Conservation (phyloP, 2,113 vertebrate species). For the Panthera leo region DNA sequence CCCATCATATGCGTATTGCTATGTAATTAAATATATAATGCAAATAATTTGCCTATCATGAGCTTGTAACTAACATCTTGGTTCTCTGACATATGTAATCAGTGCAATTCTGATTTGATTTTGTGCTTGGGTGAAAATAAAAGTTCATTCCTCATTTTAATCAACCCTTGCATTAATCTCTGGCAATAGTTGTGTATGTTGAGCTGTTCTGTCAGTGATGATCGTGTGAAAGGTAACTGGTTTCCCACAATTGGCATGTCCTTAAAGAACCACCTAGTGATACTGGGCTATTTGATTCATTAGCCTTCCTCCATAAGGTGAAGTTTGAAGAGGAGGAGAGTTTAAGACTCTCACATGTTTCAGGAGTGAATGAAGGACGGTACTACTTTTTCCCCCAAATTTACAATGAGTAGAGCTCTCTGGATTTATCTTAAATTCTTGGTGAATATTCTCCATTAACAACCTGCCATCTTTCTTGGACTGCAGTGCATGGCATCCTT, state of each 20-base stretch:
- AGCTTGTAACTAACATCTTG: slow-evolving; percentile 26
- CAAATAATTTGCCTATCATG: neutral
- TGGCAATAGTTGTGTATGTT: neutral
- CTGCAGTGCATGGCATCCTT: slow-evolving; percentile 78
- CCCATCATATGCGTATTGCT: neutral
- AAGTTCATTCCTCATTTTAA: slow-evolving; percentile 58
- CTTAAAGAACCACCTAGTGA: slow-evolving; percentile 29
- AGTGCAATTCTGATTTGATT: slow-evolving; percentile 58
- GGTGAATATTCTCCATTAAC: slow-evolving; percentile 81
- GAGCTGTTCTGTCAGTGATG: neutral
- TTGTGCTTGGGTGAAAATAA: slow-evolving; percentile 61
- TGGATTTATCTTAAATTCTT: slow-evolving; percentile 69
- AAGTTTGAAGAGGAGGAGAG: slow-evolving; percentile 48
- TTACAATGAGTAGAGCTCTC: neutral
- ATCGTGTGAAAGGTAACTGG: accelerated
- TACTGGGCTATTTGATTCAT: slow-evolving; percentile 61
- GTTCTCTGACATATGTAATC: slow-evolving; percentile 23
- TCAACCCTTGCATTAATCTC: slow-evolving; percentile 1
- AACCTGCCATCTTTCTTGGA: slow-evolving; percentile 80
- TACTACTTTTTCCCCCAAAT: neutral
- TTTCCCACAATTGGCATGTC: slow-evolving; percentile 22
- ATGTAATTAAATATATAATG: slow-evolving; percentile 47
- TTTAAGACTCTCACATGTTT: slow-evolving; percentile 40
- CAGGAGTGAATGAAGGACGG: slow-evolving; percentile 75
- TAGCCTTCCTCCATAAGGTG: slow-evolving; percentile 57